Conservation (phyloP, 2,888 invertebrate genomes). For the Pyrgus malvae region DNA sequence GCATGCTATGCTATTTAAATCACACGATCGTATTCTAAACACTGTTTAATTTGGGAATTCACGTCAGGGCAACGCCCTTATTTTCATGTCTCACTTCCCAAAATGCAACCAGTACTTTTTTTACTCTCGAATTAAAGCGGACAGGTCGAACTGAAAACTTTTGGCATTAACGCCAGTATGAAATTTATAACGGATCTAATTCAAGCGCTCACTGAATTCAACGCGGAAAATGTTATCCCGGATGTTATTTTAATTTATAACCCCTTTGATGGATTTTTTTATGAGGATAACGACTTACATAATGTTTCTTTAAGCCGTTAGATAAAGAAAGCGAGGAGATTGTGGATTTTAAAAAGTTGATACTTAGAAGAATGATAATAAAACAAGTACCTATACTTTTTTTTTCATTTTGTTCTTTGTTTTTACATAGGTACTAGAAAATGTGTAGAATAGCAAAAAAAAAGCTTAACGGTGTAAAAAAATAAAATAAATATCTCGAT, state of each 20-base stretch:
- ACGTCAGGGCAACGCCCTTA: constrained; percentile 53
- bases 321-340: too few relatives aligned
- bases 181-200: constrained; percentile 12
- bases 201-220: constrained; percentile 4
- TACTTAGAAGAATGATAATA: too few relatives aligned
- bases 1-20: constrained; percentile 45
- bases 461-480: background rate
- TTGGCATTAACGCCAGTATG: constrained; percentile 8
- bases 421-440: too few relatives aligned
- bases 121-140: background rate
- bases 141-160: constrained; percentile 1
- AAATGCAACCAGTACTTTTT: constrained; percentile 33
- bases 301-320: too few relatives aligned
- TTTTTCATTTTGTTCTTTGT: too few relatives aligned
- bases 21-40: constrained; percentile 32
- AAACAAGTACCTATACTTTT: too few relatives aligned
- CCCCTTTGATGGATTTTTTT: background rate
- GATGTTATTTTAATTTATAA: background rate
- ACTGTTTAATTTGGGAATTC: constrained; percentile 45
- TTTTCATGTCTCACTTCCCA: constrained; percentile 42
- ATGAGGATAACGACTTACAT: background rate
- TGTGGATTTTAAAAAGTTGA: too few relatives aligned
- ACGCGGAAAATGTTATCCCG: constrained; percentile 7
- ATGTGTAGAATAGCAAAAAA: too few relatives aligned
- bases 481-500: background rate